Evolutionary conservation across 2,797 vertebrate genomes (phyloP), one percentile per base, ranked within the genome.

Genomic region (Poecilia picta): DNA sequence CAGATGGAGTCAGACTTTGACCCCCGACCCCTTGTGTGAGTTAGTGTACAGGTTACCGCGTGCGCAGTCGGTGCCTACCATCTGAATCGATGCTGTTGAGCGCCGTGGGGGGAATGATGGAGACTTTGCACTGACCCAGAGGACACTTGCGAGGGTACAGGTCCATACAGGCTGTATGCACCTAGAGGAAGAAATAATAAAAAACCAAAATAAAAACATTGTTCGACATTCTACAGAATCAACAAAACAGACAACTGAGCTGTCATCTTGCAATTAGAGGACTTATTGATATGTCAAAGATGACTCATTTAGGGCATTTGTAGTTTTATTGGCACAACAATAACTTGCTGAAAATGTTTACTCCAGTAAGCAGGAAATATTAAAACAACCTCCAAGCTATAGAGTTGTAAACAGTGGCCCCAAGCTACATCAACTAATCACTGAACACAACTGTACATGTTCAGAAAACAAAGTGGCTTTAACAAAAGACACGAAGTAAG

Each of bases 1-100:
- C 8, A 64, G 79, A 82, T 72, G 81, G 15, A 11, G 28, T 49
- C 46, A 16, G 23, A 8, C 20, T 78, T 49, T 15, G 10, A 76
- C 82, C 28, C 74, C 83, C 45, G 80, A 83, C 79, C 81, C 31
- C 47, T n/a, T n/a, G n/a, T n/a, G n/a, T 28, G 81, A 72, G 70
- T 78, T 47, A 49, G 4, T 59, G 53, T 78, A 39, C 5, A 18
- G 64, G 31, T 81, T 31, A 46, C 31, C n/a, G 28, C n/a, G 59
- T 25, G 46, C 47, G 73, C 51, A 64, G 31, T 71, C 20, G 1
- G 8, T 53, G 94, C 97, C 39, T 97, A 99, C 98, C 98, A 73
- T 99, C 98, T 4, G 98, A 99, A 93, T 99, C 98, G 81, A 99
- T 99, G 95, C 98, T 99, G 94, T 99, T 99, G 83, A 99, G 97